Conservation (phyloP, 2,797 vertebrate species). For the Sitta carolinensis region DNA sequence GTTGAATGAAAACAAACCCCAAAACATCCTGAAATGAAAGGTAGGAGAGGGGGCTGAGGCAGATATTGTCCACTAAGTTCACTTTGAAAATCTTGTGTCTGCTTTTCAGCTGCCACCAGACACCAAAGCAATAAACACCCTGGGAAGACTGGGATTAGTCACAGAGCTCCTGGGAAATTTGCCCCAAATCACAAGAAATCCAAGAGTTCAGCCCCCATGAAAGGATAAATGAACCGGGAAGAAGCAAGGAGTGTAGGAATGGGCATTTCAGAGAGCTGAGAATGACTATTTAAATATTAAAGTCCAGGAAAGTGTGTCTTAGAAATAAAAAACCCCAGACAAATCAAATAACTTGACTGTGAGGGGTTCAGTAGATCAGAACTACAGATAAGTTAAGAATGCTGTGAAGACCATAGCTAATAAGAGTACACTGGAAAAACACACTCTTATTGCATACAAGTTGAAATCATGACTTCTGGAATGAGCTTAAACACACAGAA, state of each 20-base stretch:
- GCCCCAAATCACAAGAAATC: not conserved
- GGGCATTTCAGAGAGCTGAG: not conserved
- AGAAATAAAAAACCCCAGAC: not conserved
- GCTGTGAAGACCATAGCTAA: not conserved
- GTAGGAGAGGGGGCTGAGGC: not conserved
- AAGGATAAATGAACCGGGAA: not conserved
- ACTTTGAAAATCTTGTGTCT: not conserved
- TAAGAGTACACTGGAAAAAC: not conserved
- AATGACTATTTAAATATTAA: not conserved
- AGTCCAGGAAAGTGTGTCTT: not conserved
- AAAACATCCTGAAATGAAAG: not conserved
- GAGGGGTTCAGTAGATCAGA: not conserved
- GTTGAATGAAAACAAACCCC: not conserved
- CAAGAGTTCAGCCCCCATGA: not conserved
- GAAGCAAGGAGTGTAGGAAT: not conserved
- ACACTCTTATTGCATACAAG: not conserved
- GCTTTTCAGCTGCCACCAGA: not conserved
- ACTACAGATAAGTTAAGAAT: not conserved
- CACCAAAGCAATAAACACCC: not conserved
- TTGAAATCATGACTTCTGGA: not conserved
- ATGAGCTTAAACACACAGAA: not conserved
- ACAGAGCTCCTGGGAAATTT: not conserved
- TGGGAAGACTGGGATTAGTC: not conserved
- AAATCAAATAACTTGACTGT: not conserved
- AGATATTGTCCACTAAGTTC: not conserved